Percentiles rank a stretch among this genome's conserved stretches.
These are phyloP conservation scores for Tanytarsus gracilentus DNA, from an alignment of 2,888 invertebrate species.

Conservation along the genomic window DNA sequence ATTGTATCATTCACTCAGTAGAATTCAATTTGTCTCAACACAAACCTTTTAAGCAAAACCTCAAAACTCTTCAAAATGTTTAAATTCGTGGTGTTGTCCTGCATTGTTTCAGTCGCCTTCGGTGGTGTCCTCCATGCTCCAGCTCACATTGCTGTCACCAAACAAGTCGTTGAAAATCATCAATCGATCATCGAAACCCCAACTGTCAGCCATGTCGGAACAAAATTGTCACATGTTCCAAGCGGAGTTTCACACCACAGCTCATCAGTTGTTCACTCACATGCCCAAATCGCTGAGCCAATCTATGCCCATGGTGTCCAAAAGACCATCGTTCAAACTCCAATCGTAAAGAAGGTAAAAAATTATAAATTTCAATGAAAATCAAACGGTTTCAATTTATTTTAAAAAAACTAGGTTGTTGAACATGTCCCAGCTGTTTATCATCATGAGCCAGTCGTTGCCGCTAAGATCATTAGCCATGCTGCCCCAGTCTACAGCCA, in stretches of 20 bases:
- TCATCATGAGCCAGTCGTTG: slow-evolving; percentile 5
- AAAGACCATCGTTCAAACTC: slow-evolving; percentile 14
- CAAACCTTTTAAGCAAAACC: slow-evolving; percentile 20
- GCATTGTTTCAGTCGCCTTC: slow-evolving; percentile 16
- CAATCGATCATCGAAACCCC: slow-evolving; percentile 21
- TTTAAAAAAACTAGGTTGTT: too few species aligned
- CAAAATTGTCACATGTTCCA: slow-evolving; percentile 16
- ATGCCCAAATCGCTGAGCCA: slow-evolving; percentile 16
- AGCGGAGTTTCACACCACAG: slow-evolving; percentile 26
- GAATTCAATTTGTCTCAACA: slow-evolving; percentile 26
- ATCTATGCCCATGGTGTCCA: slow-evolving; percentile 28
- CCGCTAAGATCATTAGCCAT: not conserved
- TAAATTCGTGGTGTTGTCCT: slow-evolving; percentile 29
- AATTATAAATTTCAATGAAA: too few species aligned
- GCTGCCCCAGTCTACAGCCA: not conserved
- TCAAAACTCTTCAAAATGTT: slow-evolving; percentile 26
- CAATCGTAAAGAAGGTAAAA: slow-evolving; percentile 19
- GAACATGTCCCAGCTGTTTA: slow-evolving; percentile 18
- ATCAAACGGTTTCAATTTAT: too few species aligned
- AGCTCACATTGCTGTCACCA: not conserved
- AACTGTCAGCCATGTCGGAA: slow-evolving; percentile 21
- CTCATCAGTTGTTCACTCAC: slow-evolving; percentile 23
- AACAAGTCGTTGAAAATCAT: slow-evolving; percentile 14
- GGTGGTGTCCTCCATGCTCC: slow-evolving; percentile 8
- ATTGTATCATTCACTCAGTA: slow-evolving; percentile 27